These are phyloP conservation scores for Daktulosphaira vitifoliae DNA, from an alignment of 1,140 invertebrate species.

Conservation along the genomic window DNA sequence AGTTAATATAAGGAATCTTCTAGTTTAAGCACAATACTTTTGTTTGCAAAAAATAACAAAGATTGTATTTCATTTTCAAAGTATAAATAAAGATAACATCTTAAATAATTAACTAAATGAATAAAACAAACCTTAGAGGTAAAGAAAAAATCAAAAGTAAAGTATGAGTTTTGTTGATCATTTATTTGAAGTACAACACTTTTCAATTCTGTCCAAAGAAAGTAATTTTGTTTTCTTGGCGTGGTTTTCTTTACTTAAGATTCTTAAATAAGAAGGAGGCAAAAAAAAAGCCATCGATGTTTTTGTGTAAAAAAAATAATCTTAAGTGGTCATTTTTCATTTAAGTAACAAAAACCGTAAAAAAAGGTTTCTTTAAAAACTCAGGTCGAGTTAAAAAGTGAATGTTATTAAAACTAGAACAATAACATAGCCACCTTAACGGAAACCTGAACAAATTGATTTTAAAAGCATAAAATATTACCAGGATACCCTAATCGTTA, in stretches of 20 bases:
- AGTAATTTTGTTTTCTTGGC: background rate
- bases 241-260: background rate
- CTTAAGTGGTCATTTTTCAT: conserved; percentile 14
- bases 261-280: background rate
- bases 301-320: background rate
- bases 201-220: too few relatives aligned
- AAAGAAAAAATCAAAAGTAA: too few relatives aligned
- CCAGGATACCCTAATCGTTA: too few relatives aligned
- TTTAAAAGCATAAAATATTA: too few relatives aligned
- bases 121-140: too few relatives aligned
- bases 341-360: conserved; percentile 8
- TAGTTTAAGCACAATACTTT: too few relatives aligned
- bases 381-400: background rate
- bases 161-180: too few relatives aligned
- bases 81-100: too few relatives aligned
- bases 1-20: too few relatives aligned
- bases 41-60: too few relatives aligned
- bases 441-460: conserved; percentile 1
- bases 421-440: background rate
- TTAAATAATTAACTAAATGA: too few relatives aligned
- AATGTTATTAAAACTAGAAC: conserved; percentile 30
- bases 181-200: too few relatives aligned
- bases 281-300: background rate
- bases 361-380: conserved; percentile 6
- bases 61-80: background rate